Base-by-base conservation (phyloP, 2,797 vertebrate species). In the Lophius americanus region DNA sequence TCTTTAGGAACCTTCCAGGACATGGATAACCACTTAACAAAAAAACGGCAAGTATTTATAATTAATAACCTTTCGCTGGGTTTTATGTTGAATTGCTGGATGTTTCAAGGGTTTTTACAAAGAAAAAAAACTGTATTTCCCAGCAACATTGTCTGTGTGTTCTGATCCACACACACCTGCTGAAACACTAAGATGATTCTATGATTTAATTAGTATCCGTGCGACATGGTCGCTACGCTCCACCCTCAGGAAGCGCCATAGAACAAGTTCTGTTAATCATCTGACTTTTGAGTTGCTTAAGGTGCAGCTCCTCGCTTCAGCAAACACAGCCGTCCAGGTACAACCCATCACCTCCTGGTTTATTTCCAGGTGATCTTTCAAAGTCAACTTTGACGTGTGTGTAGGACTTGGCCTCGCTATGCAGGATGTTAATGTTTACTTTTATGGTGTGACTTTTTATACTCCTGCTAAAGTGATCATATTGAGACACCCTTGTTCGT, bases 391-490 rank as follows among this genome's bases (percentile, higher is more conserved):
- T 47, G 38, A 10, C 1, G 2, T 44, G 5, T 6, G 1, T 51
- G 38, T 6, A 8, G 9, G 37, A 49, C 38, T 13, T 6, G 41
- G 1, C 32, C 0, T 0, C 41, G 10, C 43, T n/a, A 38, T 46
- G 33, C 58, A 81, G 72, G 63, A 85, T 83, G 37, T 69, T 14
- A 67, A 76, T 75, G 57, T 87, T 85, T 71, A 51, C 59, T 46
- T 79, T 74, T 8, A 41, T 0, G 14, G 43, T 36, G 23, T 41
- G 38, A 32, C 41, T 7, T 7, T 35, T 62, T 44, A 32, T 0
- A 23, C 23, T 23, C 23, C 23, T 23, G 23, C 23, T 23, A 23
- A 23, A 23, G 23, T 23, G 23, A 23, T 23, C 23, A 23, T 23
- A 23, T 23, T 23, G 23, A 23, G 23, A 23, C 23, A 23, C 23